Percentiles rank a stretch among this genome's conserved stretches.
Conservation (phyloP, 2,113 vertebrate species). For the Podiceps cristatus region DNA sequence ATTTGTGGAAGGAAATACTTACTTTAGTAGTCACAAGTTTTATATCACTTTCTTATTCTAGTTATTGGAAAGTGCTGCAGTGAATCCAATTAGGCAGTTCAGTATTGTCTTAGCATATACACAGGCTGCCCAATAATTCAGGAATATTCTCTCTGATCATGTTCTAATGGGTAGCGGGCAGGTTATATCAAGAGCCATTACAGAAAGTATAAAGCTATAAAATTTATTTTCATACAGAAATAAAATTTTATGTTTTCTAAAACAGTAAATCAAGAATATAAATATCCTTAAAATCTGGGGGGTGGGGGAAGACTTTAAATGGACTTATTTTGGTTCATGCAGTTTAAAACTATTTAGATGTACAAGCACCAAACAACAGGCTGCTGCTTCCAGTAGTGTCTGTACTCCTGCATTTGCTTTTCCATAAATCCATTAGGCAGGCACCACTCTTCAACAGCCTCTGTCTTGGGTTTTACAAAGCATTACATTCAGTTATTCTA, state of each 20-base stretch:
- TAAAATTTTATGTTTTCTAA: background rate
- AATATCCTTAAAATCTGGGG: background rate
- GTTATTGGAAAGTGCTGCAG: background rate
- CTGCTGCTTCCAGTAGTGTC: background rate
- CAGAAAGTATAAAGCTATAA: background rate
- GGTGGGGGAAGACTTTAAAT: background rate
- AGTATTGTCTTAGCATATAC: background rate
- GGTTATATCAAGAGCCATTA: background rate
- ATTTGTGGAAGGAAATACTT: background rate
- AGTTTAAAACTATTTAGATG: background rate
- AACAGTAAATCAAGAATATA: background rate
- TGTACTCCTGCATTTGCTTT: conserved; percentile 9
- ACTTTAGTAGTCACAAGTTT: background rate
- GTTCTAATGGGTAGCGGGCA: background rate
- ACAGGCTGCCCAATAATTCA: background rate
- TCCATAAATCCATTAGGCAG: background rate
- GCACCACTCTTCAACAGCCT: background rate
- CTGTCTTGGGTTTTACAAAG: background rate
- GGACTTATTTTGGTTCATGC: background rate
- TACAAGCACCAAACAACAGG: background rate
- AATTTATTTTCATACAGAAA: background rate
- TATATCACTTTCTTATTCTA: background rate
- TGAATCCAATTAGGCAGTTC: background rate
- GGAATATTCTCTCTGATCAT: background rate
- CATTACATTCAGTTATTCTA: background rate